Conservation (phyloP, 30 jellyfish, hydroid and myxozoan genomes). For the Cassiopea andromeda region DNA sequence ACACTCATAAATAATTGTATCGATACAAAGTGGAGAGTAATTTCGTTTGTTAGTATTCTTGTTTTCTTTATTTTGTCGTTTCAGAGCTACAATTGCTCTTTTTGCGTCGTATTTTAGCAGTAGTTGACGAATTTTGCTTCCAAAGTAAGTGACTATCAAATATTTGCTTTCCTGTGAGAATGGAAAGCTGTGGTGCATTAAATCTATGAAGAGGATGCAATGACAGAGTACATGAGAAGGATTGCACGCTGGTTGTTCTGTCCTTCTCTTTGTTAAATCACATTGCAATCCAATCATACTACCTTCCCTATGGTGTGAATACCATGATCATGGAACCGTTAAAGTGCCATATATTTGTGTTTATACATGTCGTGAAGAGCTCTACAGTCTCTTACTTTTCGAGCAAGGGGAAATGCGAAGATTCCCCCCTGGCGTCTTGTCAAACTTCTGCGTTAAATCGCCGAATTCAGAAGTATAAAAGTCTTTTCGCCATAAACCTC, state of each 20-base stretch:
- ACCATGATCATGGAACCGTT: too few relatives aligned
- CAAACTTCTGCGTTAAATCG: too few relatives aligned
- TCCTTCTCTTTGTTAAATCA: not conserved
- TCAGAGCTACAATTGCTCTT: not conserved
- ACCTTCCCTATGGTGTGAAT: too few relatives aligned
- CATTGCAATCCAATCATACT: too few relatives aligned
- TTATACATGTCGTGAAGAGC: too few relatives aligned
- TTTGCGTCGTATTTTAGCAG: not conserved
- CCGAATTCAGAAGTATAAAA: too few relatives aligned
- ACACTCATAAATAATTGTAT: conserved; percentile 1
- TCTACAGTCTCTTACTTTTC: too few relatives aligned
- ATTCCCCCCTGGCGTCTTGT: too few relatives aligned
- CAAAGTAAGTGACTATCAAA: not conserved
- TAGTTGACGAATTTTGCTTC: not conserved
- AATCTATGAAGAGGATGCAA: not conserved
- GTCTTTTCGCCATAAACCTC: not conserved
- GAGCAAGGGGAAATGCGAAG: too few relatives aligned
- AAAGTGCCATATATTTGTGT: too few relatives aligned
- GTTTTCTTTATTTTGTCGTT: not conserved
- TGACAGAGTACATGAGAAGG: not conserved
- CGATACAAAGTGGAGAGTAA: conserved; percentile 1
- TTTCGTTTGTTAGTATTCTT: not conserved
- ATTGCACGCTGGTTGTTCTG: not conserved
- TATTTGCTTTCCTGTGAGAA: too few relatives aligned
- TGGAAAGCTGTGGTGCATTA: not conserved